Evolutionary conservation across 2,797 vertebrate species (phyloP).

Genomic region (Scleropages formosus): DNA sequence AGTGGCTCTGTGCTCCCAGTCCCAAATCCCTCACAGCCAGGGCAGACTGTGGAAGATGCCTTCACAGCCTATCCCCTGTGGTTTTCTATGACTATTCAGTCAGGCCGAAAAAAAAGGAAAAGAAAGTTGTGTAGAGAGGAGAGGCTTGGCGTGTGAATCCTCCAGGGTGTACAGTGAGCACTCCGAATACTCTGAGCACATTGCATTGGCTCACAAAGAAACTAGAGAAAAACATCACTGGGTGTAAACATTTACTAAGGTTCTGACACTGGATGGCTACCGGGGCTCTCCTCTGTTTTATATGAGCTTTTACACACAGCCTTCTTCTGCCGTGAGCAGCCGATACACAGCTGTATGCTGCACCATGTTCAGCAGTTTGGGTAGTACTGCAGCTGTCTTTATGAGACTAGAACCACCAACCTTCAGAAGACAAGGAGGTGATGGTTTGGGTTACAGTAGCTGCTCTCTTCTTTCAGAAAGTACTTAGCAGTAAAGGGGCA

Average conservation of each 20-base stretch:
- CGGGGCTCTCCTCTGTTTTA: neutral
- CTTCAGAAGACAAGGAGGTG: too few relatives aligned
- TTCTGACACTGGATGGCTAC: too few relatives aligned
- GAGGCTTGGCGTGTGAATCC: neutral
- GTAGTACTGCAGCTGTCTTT: neutral
- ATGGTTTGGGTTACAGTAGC: too few relatives aligned
- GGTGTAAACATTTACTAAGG: neutral
- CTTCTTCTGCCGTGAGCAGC: neutral
- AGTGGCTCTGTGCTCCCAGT: neutral
- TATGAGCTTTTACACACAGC: neutral
- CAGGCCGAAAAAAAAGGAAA: neutral
- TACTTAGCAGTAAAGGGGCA: neutral
- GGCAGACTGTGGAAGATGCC: conserved; percentile 3
- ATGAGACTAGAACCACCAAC: neutral
- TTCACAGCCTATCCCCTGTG: neutral
- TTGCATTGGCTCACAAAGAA: neutral
- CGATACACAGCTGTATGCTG: too few relatives aligned
- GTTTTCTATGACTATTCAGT: neutral
- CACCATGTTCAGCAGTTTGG: too few relatives aligned
- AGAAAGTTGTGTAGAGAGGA: neutral
- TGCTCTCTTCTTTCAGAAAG: neutral
- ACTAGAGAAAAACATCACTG: neutral
- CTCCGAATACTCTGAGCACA: neutral
- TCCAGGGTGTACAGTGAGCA: neutral
- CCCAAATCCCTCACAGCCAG: neutral